phyloP scores from a whole-genome alignment of 2,113 vertebrate species.

The Plecturocebus donacophilus region DNA sequence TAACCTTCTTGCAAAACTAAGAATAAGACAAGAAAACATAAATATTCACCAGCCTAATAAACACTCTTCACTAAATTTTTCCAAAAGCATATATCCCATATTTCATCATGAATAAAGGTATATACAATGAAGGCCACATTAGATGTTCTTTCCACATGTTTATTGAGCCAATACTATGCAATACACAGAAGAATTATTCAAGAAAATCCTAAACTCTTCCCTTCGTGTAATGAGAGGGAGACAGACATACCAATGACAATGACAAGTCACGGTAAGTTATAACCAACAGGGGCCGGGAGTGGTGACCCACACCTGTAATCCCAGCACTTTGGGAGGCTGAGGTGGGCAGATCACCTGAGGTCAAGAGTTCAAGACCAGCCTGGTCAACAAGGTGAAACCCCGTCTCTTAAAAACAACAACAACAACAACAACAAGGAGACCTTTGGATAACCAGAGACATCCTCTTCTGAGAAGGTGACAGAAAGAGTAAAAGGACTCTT shows the following conservation, averaged over 20 bases:
- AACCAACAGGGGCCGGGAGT: background rate
- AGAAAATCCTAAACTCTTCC: background rate
- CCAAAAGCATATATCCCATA: background rate
- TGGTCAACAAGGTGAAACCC: no score
- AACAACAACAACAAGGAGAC: background rate
- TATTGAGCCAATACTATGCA: background rate
- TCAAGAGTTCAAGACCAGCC: no score
- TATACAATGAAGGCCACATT: background rate
- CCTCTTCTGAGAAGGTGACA: background rate
- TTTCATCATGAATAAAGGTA: background rate
- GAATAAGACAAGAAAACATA: background rate
- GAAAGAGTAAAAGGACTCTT: background rate
- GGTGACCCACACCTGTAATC: no score
- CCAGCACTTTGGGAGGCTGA: no score
- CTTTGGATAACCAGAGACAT: background rate
- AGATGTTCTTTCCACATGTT: background rate
- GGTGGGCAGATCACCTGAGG: no score
- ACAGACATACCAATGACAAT: background rate
- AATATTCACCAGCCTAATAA: background rate
- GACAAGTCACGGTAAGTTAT: background rate
- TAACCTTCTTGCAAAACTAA: background rate
- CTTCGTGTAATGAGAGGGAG: background rate
- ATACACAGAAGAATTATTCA: background rate
- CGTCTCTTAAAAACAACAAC: no score
- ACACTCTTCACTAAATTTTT: background rate